Base-by-base conservation (phyloP, 92 coral and sea anemone species). In the Palythoa caribaeorum region DNA sequence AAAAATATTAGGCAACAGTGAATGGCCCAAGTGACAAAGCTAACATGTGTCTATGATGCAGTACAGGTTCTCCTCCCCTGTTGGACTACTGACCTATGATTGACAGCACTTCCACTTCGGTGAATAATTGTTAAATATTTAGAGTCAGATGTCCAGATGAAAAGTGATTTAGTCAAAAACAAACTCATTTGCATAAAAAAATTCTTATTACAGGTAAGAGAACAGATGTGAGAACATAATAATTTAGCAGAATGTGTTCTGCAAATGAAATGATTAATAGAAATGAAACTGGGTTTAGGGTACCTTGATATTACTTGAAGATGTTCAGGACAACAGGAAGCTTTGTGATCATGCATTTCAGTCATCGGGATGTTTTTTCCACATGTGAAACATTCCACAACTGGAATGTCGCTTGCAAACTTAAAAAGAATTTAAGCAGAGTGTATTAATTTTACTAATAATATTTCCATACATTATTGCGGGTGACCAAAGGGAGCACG, bases 11-110 rank as follows among this genome's bases (percentile, higher is more conserved):
- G 65, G 65, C 65, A 57, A 57, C 65, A 57, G 65, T 57, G n/a
- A 57, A 57, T 57, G n/a, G 65, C 65, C 65, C 65, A 57, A 57
- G 65, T 57, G 65, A 57, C 65, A 57, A 57, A 57, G 65, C 65
- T 57, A 57, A 57, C 65, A 57, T 57, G 65, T 9, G 14, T 57
- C 65, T 57, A 57, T 57, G 65, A 9, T 57, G 65, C 65, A 7
- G 65, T 57, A 57, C 65, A 57, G 65, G 65, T 57, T 57, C 65
- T 57, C 65, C 65, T 57, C 65, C 65, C 65, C 65, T 57, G 15
- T 57, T 57, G 65, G 65, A 57, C 65, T 57, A 57, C 15, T 57
- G 65, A 57, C 65, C 15, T 57, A 9, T 57, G 65, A 57, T 44
- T 44, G 48, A 44, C n/a, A 57, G 65, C 17, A 17, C 15, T 57